phyloP scores from a whole-genome alignment of 2,888 invertebrate species.

The Volucella zonaria region DNA sequence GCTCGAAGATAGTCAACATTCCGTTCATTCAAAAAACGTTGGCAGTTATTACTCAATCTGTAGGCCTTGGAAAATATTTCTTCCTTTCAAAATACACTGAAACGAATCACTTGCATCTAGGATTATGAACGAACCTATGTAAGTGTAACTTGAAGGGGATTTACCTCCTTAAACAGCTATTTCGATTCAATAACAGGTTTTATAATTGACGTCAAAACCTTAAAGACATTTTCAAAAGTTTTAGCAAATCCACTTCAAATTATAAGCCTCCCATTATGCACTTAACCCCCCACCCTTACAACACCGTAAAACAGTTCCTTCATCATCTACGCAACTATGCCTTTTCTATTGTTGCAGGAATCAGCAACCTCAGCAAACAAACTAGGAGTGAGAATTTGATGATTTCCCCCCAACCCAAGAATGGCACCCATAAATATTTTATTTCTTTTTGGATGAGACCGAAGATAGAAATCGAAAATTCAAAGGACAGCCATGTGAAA shows the following conservation, averaged over 20 bases:
- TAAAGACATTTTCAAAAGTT: background rate
- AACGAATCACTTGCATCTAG: no score
- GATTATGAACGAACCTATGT: no score
- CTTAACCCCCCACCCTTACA: background rate
- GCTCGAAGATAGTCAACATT: no score
- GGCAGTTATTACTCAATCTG: no score
- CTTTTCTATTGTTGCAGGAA: conserved; percentile 1
- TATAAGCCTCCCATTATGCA: background rate
- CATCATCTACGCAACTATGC: no score
- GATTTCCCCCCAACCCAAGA: conserved; percentile 1
- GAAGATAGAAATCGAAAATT: conserved; percentile 23
- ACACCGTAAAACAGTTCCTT: conserved; percentile 1
- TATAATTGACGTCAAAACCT: no score
- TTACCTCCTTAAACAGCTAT: no score
- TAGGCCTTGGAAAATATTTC: no score
- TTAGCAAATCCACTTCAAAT: conserved; percentile 2
- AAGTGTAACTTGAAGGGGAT: no score
- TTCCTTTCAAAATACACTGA: no score
- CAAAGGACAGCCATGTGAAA: background rate
- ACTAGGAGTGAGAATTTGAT: conserved; percentile 23
- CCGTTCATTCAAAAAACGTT: no score
- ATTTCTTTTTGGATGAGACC: conserved; percentile 24
- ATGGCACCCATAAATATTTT: conserved; percentile 43
- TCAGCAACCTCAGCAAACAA: conserved; percentile 32
- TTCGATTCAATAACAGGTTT: no score